phyloP scores from a whole-genome alignment of 2,888 invertebrate genomes.

The Mythimna vitellina region DNA sequence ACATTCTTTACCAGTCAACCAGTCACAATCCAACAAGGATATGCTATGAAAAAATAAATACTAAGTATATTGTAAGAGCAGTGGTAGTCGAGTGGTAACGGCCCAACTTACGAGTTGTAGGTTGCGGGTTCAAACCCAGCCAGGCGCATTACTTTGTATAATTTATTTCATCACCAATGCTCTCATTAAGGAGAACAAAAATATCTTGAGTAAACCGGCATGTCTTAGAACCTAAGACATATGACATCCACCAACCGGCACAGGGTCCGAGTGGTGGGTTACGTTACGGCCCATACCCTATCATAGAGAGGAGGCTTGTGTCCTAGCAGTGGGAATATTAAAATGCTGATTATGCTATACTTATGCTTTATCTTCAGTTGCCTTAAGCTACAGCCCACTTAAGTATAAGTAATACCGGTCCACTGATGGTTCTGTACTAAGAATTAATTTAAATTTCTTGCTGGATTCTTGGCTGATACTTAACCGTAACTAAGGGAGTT shows the following conservation, averaged over 20 bases:
- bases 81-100: too few relatives aligned
- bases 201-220: neutral
- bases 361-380: neutral
- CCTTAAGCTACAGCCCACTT: neutral
- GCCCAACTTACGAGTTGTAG: too few relatives aligned
- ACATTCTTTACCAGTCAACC: too few relatives aligned
- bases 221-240: neutral
- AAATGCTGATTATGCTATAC: neutral
- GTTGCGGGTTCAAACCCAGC: too few relatives aligned
- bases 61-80: too few relatives aligned
- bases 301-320: neutral
- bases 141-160: too few relatives aligned
- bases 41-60: too few relatives aligned
- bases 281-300: neutral
- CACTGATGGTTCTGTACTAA: slow-evolving; percentile 2
- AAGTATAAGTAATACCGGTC: too few relatives aligned
- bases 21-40: too few relatives aligned
- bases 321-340: neutral
- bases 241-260: neutral
- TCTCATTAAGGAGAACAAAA: neutral
- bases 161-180: too few relatives aligned
- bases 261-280: neutral
- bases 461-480: neutral
- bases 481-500: neutral
- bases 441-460: slow-evolving; percentile 13